Conservation (phyloP, 2,113 vertebrate genomes). For the Lota lota region DNA sequence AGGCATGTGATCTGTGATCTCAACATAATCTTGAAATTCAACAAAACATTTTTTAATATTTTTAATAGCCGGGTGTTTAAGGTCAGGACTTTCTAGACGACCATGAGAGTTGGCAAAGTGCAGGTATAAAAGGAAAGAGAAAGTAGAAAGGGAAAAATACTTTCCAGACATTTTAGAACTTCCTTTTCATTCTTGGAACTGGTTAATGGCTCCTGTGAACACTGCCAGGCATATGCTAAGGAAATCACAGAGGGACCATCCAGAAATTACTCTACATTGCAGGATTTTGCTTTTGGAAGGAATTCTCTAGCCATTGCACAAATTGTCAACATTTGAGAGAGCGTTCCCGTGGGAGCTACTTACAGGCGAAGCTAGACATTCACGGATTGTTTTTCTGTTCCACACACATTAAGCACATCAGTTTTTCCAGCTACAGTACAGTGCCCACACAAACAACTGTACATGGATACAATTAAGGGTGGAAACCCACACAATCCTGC, state of each 20-base stretch:
- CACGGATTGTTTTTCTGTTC: conserved; percentile 51
- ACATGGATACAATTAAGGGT: too few species aligned
- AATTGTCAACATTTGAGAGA: conserved; percentile 31
- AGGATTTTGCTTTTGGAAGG: conserved; percentile 30
- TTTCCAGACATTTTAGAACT: conserved; percentile 10
- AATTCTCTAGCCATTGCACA: conserved; percentile 28
- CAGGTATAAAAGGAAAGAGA: neutral
- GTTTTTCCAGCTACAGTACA: conserved; percentile 15
- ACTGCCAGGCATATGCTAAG: conserved; percentile 9
- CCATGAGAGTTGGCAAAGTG: neutral
- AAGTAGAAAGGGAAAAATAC: conserved; percentile 2
- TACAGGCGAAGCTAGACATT: conserved; percentile 33
- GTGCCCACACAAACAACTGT: conserved; percentile 1
- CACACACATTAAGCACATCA: conserved; percentile 53
- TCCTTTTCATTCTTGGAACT: conserved; percentile 6
- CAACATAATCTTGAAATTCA: too few species aligned
- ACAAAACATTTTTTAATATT: too few species aligned
- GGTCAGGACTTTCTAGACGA: too few species aligned
- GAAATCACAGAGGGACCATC: conserved; percentile 19
- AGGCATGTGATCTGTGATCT: too few species aligned
- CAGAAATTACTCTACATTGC: conserved; percentile 14
- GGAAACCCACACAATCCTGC: neutral
- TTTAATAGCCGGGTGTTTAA: too few species aligned
- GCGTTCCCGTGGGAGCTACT: conserved; percentile 9
- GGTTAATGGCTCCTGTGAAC: conserved; percentile 4